These are phyloP conservation scores for Vimba vimba DNA, from an alignment of 2,113 vertebrate genomes.

Conservation along the genomic window DNA sequence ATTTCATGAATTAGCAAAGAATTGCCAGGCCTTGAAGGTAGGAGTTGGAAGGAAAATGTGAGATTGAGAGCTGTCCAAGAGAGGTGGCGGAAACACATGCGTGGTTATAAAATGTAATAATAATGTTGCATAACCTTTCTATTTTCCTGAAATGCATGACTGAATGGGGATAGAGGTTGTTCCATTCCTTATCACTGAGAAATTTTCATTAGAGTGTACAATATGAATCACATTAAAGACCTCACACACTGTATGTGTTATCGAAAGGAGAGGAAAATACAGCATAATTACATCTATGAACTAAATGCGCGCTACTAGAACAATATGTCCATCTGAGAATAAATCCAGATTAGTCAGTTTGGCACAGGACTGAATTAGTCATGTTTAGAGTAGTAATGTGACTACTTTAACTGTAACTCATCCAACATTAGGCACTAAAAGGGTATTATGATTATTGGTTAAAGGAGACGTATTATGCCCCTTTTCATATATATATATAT, in stretches of 20 bases:
- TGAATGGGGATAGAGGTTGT: not conserved
- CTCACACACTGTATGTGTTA: not conserved
- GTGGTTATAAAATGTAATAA: not conserved
- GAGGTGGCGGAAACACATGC: not conserved
- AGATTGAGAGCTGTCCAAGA: not conserved
- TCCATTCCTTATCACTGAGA: too few relatives aligned
- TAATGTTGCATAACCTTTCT: not conserved
- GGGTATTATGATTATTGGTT: not conserved
- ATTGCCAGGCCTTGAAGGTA: conserved; percentile 55
- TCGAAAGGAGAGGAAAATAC: not conserved
- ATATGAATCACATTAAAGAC: not conserved
- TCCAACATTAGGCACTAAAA: not conserved
- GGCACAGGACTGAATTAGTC: not conserved
- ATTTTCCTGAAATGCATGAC: not conserved
- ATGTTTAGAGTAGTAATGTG: not conserved
- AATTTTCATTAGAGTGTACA: not conserved
- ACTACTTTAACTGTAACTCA: not conserved
- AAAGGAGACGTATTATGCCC: too few relatives aligned
- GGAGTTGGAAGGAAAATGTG: conserved; percentile 5
- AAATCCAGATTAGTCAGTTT: not conserved
- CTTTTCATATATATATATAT: too few relatives aligned
- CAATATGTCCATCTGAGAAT: not conserved
- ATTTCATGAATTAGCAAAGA: conserved; percentile 73
- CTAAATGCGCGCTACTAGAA: not conserved
- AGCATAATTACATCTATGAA: not conserved